A percentile compares a stretch with the other conserved stretches of the same genome.
phyloP scores from a whole-genome alignment of 2,113 vertebrate genomes.

The Ivindomyrus marchei region DNA sequence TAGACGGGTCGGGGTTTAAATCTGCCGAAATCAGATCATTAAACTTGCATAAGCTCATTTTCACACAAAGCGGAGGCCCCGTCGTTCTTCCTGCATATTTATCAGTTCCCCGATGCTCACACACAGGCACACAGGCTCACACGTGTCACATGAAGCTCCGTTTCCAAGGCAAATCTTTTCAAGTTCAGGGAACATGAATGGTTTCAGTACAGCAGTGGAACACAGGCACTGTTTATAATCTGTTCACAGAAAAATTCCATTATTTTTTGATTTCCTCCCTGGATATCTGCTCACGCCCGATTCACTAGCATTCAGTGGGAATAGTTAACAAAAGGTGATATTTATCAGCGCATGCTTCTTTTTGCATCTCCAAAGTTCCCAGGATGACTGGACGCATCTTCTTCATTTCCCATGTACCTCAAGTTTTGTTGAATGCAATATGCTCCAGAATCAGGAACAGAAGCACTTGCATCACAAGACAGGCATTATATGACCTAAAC shows the following conservation, averaged over 20 bases:
- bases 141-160: neutral
- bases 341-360: neutral
- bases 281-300: neutral
- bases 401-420: neutral
- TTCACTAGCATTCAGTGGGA: neutral
- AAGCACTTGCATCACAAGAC: neutral
- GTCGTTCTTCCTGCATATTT: neutral
- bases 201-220: neutral
- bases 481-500: neutral
- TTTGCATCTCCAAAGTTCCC: neutral
- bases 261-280: neutral
- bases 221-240: neutral
- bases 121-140: neutral
- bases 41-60: constrained; percentile 28
- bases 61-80: constrained; percentile 11
- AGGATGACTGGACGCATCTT: neutral
- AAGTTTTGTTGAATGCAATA: neutral
- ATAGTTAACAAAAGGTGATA: neutral
- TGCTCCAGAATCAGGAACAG: neutral
- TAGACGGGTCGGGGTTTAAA: neutral
- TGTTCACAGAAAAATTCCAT: neutral
- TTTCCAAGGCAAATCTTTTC: constrained; percentile 8
- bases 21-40: constrained; percentile 19
- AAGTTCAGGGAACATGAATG: neutral
- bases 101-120: neutral